Conservation (phyloP, 1,140 invertebrate species). For the Dufourea novaeangliae region DNA sequence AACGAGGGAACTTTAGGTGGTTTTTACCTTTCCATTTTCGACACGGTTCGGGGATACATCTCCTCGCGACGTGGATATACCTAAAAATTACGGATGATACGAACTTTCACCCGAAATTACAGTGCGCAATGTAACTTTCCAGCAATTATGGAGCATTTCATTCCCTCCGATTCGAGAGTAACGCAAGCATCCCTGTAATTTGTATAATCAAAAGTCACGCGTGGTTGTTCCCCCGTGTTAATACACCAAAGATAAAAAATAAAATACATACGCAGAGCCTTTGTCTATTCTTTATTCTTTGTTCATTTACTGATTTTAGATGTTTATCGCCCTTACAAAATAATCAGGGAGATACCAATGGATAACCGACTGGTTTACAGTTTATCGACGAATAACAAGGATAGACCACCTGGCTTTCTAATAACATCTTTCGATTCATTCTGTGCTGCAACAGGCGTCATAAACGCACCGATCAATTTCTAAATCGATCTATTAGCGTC, state of each 20-base stretch:
- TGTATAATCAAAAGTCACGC: constrained; percentile 32
- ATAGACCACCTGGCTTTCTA: constrained; percentile 27
- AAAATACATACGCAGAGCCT: too few relatives aligned
- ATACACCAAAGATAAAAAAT: neutral
- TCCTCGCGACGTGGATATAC: neutral
- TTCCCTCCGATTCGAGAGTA: neutral
- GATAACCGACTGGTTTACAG: neutral
- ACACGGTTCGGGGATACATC: neutral
- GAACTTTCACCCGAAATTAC: constrained; percentile 59
- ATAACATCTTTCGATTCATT: constrained; percentile 24
- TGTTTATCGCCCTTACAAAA: neutral
- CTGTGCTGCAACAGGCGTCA: neutral
- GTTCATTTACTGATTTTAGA: neutral
- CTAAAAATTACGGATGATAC: constrained; percentile 28
- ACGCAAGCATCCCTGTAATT: constrained; percentile 22
- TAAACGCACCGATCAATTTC: neutral
- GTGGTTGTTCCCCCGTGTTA: constrained; percentile 8
- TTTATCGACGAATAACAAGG: constrained; percentile 37
- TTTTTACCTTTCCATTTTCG: neutral
- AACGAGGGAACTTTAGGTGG: neutral
- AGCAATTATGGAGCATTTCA: constrained; percentile 50
- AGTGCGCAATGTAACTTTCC: constrained; percentile 48
- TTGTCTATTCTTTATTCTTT: neutral
- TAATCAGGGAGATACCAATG: neutral
- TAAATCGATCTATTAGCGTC: constrained; percentile 22